Evolutionary conservation across 2,113 vertebrate species (phyloP).

Genomic region (Callaeas wilsoni): DNA sequence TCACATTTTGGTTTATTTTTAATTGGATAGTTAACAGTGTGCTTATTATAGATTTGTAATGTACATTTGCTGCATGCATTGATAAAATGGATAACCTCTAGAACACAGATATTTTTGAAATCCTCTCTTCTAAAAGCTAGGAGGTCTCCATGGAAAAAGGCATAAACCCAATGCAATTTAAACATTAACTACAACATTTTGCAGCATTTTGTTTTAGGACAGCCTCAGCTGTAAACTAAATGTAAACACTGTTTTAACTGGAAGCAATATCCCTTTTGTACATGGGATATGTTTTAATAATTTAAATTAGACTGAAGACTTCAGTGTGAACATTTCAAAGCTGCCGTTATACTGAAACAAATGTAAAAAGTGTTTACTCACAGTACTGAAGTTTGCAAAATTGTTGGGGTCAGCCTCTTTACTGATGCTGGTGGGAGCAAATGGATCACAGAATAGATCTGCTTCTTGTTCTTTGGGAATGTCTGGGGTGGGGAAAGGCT

Average conservation of each 20-base stretch:
- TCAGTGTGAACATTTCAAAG: constrained; percentile 31
- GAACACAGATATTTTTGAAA: neutral
- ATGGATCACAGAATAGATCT: constrained; percentile 84
- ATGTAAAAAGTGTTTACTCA: constrained; percentile 81
- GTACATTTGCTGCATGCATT: neutral
- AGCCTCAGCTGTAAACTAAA: neutral
- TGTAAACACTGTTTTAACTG: neutral
- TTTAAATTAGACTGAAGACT: neutral
- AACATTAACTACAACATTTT: neutral
- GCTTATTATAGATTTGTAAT: neutral
- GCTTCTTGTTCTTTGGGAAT: constrained; percentile 89
- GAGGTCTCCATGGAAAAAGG: neutral
- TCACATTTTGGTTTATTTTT: neutral
- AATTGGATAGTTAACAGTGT: neutral
- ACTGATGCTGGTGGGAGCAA: constrained; percentile 83
- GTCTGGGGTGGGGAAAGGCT: constrained; percentile 84
- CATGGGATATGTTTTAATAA: neutral
- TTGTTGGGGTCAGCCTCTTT: constrained; percentile 85
- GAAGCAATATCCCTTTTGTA: neutral
- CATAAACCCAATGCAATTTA: neutral
- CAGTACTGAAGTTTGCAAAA: constrained; percentile 98
- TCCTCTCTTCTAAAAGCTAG: neutral
- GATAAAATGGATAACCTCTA: neutral
- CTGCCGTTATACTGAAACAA: constrained; percentile 47
- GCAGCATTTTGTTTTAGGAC: neutral